These are phyloP conservation scores for Pundamilia nyererei DNA, from an alignment of 2,113 vertebrate species.

Conservation along the genomic window DNA sequence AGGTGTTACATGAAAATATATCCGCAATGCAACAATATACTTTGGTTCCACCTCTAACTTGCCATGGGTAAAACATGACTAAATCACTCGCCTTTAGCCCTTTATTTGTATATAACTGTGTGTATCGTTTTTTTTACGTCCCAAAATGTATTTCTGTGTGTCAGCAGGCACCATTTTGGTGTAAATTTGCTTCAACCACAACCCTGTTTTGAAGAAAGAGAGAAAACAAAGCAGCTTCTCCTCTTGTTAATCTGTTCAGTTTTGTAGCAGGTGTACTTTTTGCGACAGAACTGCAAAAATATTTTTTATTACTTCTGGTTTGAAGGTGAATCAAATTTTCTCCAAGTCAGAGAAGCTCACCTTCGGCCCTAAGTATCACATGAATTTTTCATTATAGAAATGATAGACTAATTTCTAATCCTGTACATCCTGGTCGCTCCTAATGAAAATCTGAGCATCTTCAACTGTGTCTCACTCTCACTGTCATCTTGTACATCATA, in stretches of 20 bases:
- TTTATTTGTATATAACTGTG: background rate
- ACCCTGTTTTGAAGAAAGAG: background rate
- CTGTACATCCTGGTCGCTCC: background rate
- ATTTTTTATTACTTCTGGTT: background rate
- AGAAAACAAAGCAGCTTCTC: background rate
- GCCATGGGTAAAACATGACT: background rate
- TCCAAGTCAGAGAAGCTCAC: background rate
- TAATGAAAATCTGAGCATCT: background rate
- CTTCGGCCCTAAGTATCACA: rapidly evolving
- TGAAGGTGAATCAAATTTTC: background rate
- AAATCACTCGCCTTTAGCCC: background rate
- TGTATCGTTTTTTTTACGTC: background rate
- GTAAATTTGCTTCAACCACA: background rate
- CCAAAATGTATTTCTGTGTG: rapidly evolving
- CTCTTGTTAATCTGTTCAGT: background rate
- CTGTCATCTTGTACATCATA: background rate
- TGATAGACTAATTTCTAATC: background rate
- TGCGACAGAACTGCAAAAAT: background rate
- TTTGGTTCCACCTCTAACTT: constrained; percentile 1
- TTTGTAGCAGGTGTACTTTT: background rate
- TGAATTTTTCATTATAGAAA: background rate
- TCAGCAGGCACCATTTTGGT: background rate
- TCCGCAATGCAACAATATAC: background rate
- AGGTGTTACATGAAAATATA: constrained; percentile 35
- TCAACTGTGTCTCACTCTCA: background rate